Percentiles rank a stretch among this genome's conserved stretches.
Evolutionary conservation across 2,113 vertebrate genomes (phyloP).

Genomic region (Gambusia holbrooki): DNA sequence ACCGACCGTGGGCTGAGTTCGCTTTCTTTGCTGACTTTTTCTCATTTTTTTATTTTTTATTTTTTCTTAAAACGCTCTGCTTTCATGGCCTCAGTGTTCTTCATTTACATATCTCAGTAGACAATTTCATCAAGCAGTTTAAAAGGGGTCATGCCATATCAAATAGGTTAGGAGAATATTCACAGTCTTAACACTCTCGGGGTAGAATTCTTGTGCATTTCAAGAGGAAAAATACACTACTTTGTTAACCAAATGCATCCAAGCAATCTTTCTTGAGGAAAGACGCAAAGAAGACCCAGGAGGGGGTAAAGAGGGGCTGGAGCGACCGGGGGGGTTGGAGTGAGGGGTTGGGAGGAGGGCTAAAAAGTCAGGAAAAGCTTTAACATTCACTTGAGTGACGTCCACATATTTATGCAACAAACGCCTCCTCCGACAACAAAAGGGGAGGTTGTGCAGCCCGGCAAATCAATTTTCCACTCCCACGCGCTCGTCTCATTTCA

Average conservation of each 20-base stretch:
- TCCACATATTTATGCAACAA: slow-evolving; percentile 78
- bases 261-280: slow-evolving; percentile 66
- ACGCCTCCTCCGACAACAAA: slow-evolving; percentile 65
- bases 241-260: slow-evolving; percentile 70
- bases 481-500: slow-evolving; percentile 59
- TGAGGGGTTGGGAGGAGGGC: slow-evolving; percentile 15
- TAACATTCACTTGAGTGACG: slow-evolving; percentile 76
- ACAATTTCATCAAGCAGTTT: slow-evolving; percentile 75
- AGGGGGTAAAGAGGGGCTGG: slow-evolving; percentile 1
- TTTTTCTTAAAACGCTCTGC: slow-evolving; percentile 32
- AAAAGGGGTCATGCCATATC: slow-evolving; percentile 76
- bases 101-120: slow-evolving; percentile 70
- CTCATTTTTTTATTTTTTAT: slow-evolving; percentile 36
- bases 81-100: slow-evolving; percentile 64
- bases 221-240: slow-evolving; percentile 52
- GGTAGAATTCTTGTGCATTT: slow-evolving; percentile 61
- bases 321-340: background rate
- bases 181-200: slow-evolving; percentile 60
- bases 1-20: slow-evolving; percentile 47
- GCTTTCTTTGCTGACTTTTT: slow-evolving; percentile 50
- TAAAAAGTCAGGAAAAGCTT: slow-evolving; percentile 67
- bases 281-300: slow-evolving; percentile 35
- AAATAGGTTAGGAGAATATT: slow-evolving; percentile 72
- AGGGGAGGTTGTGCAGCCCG: slow-evolving; percentile 51
- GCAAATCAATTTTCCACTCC: slow-evolving; percentile 76